phyloP scores from a whole-genome alignment of 2,888 invertebrate genomes.

The Lampropteryx suffumata region DNA sequence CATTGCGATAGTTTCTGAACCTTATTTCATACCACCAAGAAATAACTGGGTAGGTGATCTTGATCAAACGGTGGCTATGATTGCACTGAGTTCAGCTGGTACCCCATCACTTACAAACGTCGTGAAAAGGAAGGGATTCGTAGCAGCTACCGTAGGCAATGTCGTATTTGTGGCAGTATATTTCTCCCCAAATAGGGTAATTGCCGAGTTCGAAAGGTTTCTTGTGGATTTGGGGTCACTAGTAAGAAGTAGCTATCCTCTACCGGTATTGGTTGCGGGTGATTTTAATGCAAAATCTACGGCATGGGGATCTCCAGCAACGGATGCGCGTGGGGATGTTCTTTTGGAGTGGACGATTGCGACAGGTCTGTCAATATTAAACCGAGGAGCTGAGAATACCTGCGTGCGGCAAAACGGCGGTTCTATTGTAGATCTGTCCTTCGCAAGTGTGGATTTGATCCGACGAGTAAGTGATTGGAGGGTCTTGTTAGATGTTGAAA shows the following conservation, averaged over 20 bases:
- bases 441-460: too few species aligned
- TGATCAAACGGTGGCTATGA: background rate
- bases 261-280: background rate
- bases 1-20: background rate
- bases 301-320: background rate
- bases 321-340: background rate
- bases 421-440: too few species aligned
- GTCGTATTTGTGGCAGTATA: too few species aligned
- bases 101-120: background rate
- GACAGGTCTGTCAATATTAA: background rate
- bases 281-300: background rate
- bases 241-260: too few species aligned
- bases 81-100: background rate
- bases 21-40: background rate
- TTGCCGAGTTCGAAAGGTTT: too few species aligned
- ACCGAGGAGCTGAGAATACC: too few species aligned
- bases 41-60: background rate
- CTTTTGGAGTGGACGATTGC: background rate
- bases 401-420: too few species aligned
- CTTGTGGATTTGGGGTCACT: too few species aligned
- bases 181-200: too few species aligned
- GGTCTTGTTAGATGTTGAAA: too few species aligned
- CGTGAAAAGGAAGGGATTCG: background rate
- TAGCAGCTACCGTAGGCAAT: too few species aligned
- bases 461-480: too few species aligned